Base-by-base conservation (phyloP, 2,797 vertebrate species). In the Poecilia velifera region DNA sequence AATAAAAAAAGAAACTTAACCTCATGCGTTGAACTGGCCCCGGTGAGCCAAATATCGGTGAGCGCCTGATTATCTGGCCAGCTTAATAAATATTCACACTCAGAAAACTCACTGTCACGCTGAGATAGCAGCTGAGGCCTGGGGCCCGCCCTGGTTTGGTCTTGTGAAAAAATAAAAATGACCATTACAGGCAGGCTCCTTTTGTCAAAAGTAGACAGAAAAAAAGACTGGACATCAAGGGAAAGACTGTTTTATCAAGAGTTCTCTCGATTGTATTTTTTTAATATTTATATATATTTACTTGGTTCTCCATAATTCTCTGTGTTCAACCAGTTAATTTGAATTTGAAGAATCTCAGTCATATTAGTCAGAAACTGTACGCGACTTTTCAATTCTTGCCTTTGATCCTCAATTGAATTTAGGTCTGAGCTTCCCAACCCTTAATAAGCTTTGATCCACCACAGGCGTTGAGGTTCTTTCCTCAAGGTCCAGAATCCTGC, bases 51-150 rank as follows among this genome's bases (percentile, higher is more conserved):
- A 92, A 91, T 91, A 92, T 73, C 22, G 68, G 80, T 81, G 83
- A 88, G 83, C 79, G 83, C 80, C 64, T 88, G 84, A 88, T 89
- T 87, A 91, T 92, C 83, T 86, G 85, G 75, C 82, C 87, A 83
- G 43, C 82, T 90, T 91, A 89, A 94, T 94, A 89, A 91, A 94
- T 94, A 94, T 94, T 93, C 90, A 94, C 89, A 90, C 83, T 79
- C 83, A 81, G 82, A 84, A 90, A 88, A 84, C 83, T 83, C 84
- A 91, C 31, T 31, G 87, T 83, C 88, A 88, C 57, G 83, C 87
- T 76, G 83, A 91, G 91, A 91, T 92, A 92, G 90, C 92, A 94
- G 91, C 90, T 91, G 91, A 85, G 91, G 81, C 88, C 86, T 66
- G 72, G 74, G 84, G 80, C 83, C 82, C 70, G 79, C 74, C 77